phyloP scores from a whole-genome alignment of 2,888 invertebrate genomes.

The Dicranocentrus wangi region DNA sequence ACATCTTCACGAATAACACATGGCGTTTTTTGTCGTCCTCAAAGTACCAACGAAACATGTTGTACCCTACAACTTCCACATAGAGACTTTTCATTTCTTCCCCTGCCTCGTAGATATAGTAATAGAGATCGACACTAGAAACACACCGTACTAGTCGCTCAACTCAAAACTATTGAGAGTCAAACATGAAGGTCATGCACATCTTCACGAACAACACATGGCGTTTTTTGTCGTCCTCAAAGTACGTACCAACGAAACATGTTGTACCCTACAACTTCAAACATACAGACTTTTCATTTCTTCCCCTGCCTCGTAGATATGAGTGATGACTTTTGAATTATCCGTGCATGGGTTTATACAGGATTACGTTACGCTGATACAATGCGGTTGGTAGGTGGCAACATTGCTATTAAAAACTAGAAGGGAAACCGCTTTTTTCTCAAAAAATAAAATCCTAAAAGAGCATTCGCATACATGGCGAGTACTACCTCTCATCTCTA shows the following conservation, averaged over 20 bases:
- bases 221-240: too few species aligned
- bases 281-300: not conserved
- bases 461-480: not conserved
- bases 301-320: not conserved
- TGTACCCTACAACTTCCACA: not conserved
- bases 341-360: not conserved
- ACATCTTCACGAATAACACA: not conserved
- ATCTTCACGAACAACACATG: not conserved
- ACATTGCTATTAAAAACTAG: not conserved
- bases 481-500: too few species aligned
- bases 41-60: not conserved
- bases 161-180: not conserved
- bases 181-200: not conserved
- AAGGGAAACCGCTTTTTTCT: not conserved
- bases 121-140: not conserved
- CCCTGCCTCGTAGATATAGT: too few species aligned
- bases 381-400: not conserved
- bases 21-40: too few species aligned
- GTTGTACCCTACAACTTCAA: too few species aligned
- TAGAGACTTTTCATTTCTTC: not conserved
- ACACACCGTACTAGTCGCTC: not conserved
- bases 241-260: too few species aligned
- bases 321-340: not conserved
- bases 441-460: not conserved
- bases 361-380: not conserved